Conservation (phyloP, 2,797 vertebrate genomes). For the Molossus molossus region DNA sequence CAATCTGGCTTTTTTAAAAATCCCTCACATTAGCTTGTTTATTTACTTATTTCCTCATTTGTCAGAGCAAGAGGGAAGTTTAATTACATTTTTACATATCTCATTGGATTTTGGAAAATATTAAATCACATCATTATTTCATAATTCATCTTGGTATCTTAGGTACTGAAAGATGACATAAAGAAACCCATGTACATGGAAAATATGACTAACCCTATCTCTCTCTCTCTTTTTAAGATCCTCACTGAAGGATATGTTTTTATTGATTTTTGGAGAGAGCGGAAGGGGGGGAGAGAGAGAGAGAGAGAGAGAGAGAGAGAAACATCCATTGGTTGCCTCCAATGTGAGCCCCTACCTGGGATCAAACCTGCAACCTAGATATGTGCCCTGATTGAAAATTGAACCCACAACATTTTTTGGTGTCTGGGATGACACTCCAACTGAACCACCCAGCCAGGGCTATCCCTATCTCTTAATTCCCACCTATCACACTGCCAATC, state of each 20-base stretch:
- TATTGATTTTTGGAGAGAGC: not conserved
- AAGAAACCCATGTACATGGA: not conserved
- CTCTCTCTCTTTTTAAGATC: not conserved
- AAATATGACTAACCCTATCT: not conserved
- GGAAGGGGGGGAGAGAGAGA: too few species aligned
- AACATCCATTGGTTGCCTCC: not conserved
- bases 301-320: not conserved
- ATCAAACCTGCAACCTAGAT: not conserved
- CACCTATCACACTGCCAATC: not conserved
- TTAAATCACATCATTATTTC: not conserved
- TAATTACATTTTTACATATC: constrained; percentile 13
- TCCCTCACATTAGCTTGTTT: not conserved
- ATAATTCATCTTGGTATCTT: not conserved
- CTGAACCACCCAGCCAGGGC: not conserved
- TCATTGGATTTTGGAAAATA: not conserved
- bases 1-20: not conserved
- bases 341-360: not conserved
- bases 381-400: not conserved
- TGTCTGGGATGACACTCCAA: not conserved
- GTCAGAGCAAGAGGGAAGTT: not conserved
- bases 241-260: not conserved
- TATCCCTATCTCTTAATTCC: not conserved
- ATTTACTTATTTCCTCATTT: not conserved
- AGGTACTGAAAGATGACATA: not conserved
- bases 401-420: not conserved